phyloP scores from a whole-genome alignment of 2,113 vertebrate genomes.

The Melanocharis versteri region DNA sequence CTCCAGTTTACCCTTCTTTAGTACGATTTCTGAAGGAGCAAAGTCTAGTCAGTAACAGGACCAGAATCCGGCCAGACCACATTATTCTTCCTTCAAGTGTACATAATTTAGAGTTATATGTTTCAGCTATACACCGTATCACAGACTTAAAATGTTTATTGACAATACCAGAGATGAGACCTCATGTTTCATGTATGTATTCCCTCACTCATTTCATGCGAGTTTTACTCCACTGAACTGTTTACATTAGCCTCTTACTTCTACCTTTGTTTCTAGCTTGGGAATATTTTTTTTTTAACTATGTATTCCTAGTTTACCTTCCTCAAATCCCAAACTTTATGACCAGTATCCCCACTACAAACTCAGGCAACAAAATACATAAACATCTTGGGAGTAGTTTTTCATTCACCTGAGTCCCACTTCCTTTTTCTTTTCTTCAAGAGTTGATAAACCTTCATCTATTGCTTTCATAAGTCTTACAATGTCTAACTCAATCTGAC shows the following conservation, averaged over 20 bases:
- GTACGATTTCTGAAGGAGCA: background rate
- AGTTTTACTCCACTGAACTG: background rate
- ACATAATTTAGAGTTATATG: background rate
- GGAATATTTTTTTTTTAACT: background rate
- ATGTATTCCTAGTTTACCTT: background rate
- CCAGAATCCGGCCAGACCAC: background rate
- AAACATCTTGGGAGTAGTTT: background rate
- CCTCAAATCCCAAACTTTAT: background rate
- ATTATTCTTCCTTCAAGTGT: background rate
- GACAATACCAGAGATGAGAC: background rate
- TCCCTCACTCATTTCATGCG: background rate
- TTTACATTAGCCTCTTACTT: background rate
- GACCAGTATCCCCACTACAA: background rate
- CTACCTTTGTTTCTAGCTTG: background rate
- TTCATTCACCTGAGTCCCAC: background rate
- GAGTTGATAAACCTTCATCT: background rate
- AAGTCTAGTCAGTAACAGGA: background rate
- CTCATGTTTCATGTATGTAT: background rate
- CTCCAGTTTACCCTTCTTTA: background rate
- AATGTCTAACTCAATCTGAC: background rate
- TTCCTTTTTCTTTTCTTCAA: background rate
- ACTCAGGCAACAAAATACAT: background rate
- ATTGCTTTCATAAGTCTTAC: background rate
- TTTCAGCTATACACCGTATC: background rate
- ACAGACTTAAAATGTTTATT: background rate